Conservation (phyloP, 2,888 invertebrate genomes). For the Nysson spinosus region DNA sequence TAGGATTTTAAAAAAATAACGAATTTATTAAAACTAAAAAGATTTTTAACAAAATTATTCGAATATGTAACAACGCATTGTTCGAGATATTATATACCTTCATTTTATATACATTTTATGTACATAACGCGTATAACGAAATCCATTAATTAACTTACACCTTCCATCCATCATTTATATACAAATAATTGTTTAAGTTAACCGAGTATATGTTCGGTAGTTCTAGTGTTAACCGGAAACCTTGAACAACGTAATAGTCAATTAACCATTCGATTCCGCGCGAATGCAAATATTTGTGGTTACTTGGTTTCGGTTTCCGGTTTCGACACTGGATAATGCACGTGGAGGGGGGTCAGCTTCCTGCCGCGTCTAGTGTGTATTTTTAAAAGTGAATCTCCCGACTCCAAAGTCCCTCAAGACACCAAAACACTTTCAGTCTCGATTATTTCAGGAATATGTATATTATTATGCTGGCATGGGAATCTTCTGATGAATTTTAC, state of each 20-base stretch:
- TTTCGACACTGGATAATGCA: slow-evolving; percentile 34
- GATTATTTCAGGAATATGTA: slow-evolving; percentile 46
- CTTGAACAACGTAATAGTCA: slow-evolving; percentile 11
- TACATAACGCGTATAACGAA: too few species aligned
- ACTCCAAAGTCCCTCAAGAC: background rate
- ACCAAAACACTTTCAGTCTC: background rate
- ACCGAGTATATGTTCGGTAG: too few species aligned
- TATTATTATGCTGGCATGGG: background rate
- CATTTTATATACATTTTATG: too few species aligned
- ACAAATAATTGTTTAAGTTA: too few species aligned
- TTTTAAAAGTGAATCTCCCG: slow-evolving; percentile 35
- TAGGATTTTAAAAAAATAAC: too few species aligned
- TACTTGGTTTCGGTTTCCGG: slow-evolving; percentile 36
- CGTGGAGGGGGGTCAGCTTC: slow-evolving; percentile 28
- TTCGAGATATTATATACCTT: too few species aligned
- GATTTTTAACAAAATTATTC: too few species aligned
- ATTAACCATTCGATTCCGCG: slow-evolving; percentile 6
- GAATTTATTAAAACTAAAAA: too few species aligned
- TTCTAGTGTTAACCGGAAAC: too few species aligned
- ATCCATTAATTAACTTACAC: too few species aligned
- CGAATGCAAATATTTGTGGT: slow-evolving; percentile 43
- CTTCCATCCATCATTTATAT: too few species aligned
- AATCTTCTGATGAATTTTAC: slow-evolving; percentile 21
- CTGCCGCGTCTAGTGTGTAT: slow-evolving; percentile 29
- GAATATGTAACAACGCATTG: too few species aligned